phyloP scores from a whole-genome alignment of 2,797 vertebrate species.

The Rousettus madagascariensis region DNA sequence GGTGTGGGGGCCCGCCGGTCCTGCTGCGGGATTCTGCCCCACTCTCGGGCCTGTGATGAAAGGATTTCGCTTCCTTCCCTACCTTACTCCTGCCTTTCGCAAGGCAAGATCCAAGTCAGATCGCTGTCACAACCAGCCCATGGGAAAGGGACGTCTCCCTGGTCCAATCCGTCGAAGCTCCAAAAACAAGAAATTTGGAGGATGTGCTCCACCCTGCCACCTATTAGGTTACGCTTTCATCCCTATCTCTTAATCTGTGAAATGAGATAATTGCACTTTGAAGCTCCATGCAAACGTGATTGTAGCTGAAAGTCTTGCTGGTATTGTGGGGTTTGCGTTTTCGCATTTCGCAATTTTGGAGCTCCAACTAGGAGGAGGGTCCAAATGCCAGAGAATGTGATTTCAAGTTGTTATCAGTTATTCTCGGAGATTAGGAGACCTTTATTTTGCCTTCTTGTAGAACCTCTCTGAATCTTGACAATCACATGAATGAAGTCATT shows the following conservation, averaged over 20 bases:
- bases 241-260: conserved; percentile 38
- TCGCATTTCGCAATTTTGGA: conserved; percentile 3
- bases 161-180: not conserved
- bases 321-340: not conserved
- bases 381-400: not conserved
- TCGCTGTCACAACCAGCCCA: not conserved
- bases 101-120: not conserved
- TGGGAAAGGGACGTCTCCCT: not conserved
- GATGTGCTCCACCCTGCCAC: not conserved
- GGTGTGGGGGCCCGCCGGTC: not conserved
- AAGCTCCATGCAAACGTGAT: not conserved
- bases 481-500: not conserved
- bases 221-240: not conserved
- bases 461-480: conserved; percentile 3
- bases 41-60: not conserved
- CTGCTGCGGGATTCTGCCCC: not conserved
- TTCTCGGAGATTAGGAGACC: not conserved
- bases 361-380: not conserved
- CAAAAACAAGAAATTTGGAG: conserved; percentile 1
- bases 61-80: not conserved
- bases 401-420: not conserved
- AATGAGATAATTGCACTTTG: not conserved
- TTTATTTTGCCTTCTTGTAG: conserved; percentile 4
- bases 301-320: not conserved
- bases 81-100: not conserved